Conservation (phyloP, 2,113 vertebrate species). For the Crotalus tigris region DNA sequence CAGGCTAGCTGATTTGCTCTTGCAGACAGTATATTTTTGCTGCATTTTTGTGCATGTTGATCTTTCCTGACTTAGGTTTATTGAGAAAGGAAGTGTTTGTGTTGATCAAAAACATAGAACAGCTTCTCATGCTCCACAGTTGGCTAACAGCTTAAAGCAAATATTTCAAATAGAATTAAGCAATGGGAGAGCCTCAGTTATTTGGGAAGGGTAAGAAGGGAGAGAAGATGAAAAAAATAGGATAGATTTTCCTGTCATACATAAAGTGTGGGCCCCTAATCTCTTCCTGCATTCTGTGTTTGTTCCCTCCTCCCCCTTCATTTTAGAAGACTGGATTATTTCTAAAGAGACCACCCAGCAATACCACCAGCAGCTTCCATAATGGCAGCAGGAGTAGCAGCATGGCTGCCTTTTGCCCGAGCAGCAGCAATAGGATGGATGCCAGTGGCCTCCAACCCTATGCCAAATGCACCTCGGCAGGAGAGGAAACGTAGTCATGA, state of each 20-base stretch:
- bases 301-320: background rate
- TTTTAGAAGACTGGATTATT: conserved; percentile 50
- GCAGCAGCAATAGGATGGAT: conserved; percentile 98
- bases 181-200: background rate
- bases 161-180: conserved; percentile 16
- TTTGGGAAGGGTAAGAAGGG: background rate
- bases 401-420: conserved; percentile 94
- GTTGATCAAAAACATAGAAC: background rate
- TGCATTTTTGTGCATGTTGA: background rate
- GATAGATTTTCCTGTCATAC: background rate
- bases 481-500: conserved; percentile 78
- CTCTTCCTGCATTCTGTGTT: conserved; percentile 31
- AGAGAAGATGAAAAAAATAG: no score
- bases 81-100: background rate
- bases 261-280: conserved; percentile 30
- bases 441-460: conserved; percentile 89
- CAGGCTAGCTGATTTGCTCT: background rate
- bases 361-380: conserved; percentile 54
- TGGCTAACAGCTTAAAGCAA: conserved; percentile 14
- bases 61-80: background rate
- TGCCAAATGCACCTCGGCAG: conserved; percentile 84
- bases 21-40: conserved; percentile 15
- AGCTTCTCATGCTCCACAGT: conserved; percentile 12
- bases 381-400: conserved; percentile 94
- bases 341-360: conserved; percentile 47